Base-by-base conservation (phyloP, 2,113 vertebrate species). In the Accipiter cooperii region DNA sequence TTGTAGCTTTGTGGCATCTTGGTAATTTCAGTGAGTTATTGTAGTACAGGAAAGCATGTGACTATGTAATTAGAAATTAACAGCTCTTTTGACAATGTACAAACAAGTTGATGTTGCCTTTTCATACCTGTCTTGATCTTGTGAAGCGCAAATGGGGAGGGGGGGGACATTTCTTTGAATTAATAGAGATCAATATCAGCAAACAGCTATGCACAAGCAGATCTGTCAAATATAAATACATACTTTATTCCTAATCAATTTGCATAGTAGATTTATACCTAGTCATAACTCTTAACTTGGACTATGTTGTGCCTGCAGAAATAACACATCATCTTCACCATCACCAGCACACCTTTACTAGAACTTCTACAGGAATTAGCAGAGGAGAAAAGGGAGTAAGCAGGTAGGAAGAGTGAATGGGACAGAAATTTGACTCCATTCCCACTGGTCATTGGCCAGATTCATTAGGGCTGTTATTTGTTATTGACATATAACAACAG, bases 1-100 rank as follows among this genome's bases (percentile, higher is more conserved):
- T 63, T 82, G 28, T 29, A 71, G 14, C 44, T 73, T 89, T 40
- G 9, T 73, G 31, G 8, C 57, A 90, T 44, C 66, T 76, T 0
- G 0, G 70, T 33, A 44, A 85, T 90, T 94, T 65, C 26, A 65
- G 13, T 65, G 44, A 82, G 49, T 79, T 93, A 52, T 34, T 25
- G 46, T 52, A 57, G 38, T 34, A 52, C 18, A 84, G 40, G 40
- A 71, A 36, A 78, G 10, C 34, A 73, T 36, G 44, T 69, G 49
- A 10, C 44, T 65, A 12, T 54, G 34, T 83, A 95, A 94, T 80
- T 80, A 93, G 82, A 94, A 96, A 76, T 76, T 88, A 91, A 83
- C n/a, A 42, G 5, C 36, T 63, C n/a, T 84, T 82, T 52, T 86
- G 78, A 83, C 68, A 79, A 74, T 49, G 34, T 57, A 63, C 44